Evolutionary conservation across 53 echinoderm and acorn worm species (phyloP).

Genomic region (Holothuria scabra): DNA sequence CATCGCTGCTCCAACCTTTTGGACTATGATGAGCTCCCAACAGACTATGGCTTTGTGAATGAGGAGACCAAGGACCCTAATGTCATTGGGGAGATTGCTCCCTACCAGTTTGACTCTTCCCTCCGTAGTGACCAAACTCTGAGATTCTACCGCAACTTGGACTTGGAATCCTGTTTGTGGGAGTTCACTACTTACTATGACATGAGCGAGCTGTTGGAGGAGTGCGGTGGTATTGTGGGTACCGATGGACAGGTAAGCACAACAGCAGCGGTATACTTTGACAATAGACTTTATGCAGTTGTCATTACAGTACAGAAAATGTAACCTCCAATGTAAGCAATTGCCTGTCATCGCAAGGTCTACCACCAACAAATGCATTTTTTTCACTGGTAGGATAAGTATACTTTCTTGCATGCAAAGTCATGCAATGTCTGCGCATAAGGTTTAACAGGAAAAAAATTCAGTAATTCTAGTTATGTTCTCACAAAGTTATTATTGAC

Average conservation of each 20-base stretch:
- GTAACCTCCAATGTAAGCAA: no score
- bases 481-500: no score
- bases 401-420: no score
- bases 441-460: no score
- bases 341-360: no score
- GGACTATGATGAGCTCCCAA: conserved; percentile 85
- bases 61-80: conserved; percentile 98
- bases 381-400: no score
- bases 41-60: conserved; percentile 92
- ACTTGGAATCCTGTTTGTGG: conserved; percentile 98
- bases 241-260: conserved; percentile 95
- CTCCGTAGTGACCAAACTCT: conserved; percentile 84
- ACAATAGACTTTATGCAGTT: no score
- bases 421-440: no score
- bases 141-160: conserved; percentile 96
- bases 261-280: neutral
- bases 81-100: conserved; percentile 88
- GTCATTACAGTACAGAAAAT: no score
- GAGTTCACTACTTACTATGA: conserved; percentile 98
- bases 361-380: no score
- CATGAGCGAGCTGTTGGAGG: conserved; percentile 93
- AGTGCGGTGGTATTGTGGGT: conserved; percentile 93
- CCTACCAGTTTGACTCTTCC: conserved; percentile 88
- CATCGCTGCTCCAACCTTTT: conserved; percentile 99
- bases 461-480: no score